Percentiles rank a stretch among this genome's conserved stretches.
Evolutionary conservation across 2,113 vertebrate genomes (phyloP).

Genomic region (Dasyurus viverrinus): DNA sequence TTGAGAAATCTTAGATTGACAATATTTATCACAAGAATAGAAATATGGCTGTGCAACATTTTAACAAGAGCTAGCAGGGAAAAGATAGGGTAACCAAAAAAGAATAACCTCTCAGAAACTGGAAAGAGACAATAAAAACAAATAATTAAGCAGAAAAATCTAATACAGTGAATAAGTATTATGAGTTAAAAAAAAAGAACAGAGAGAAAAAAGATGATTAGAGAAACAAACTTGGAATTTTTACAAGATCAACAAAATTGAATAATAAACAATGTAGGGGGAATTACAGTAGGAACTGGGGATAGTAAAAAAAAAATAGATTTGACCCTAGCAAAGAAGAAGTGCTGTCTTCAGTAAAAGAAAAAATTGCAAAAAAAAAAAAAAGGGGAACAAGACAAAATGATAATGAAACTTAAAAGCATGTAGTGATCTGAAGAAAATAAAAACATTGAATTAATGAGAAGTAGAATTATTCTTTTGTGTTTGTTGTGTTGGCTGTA

Average conservation of each 20-base stretch:
- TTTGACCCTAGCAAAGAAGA: not conserved
- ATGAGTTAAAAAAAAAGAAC: not conserved
- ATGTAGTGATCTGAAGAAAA: not conserved
- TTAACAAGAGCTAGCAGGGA: not conserved
- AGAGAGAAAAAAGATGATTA: not conserved
- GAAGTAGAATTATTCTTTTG: not conserved
- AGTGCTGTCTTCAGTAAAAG: not conserved
- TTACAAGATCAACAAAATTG: not conserved
- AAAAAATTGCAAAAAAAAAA: not conserved
- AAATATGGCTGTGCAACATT: not conserved
- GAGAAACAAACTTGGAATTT: not conserved
- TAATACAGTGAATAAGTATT: not conserved
- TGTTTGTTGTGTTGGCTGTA: not conserved
- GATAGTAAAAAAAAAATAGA: not conserved
- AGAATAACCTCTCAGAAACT: not conserved
- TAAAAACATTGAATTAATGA: not conserved
- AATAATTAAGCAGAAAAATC: not conserved
- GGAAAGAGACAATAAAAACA: not conserved
- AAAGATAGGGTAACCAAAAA: not conserved
- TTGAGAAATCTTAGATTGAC: not conserved
- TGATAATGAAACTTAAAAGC: not conserved
- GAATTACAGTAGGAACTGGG: not conserved
- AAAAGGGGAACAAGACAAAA: not conserved
- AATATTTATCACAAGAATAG: not conserved
- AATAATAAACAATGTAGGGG: not conserved